These are phyloP conservation scores for Pao palembangensis DNA, from an alignment of 2,113 vertebrate species.

Conservation along the genomic window DNA sequence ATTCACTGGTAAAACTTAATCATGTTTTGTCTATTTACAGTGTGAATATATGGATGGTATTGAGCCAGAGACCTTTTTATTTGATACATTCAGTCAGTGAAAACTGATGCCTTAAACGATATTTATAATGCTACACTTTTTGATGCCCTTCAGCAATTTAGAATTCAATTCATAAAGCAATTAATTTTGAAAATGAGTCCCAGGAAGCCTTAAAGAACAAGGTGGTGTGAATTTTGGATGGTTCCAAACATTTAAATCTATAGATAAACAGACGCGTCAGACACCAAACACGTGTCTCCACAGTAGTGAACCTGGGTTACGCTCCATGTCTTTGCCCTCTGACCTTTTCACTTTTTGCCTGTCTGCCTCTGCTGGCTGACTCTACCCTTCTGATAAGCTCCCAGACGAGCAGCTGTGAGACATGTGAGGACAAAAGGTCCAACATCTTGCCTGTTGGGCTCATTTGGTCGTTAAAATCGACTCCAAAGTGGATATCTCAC, in stretches of 20 bases:
- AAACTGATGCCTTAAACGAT: too few relatives aligned
- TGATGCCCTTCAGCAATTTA: too few relatives aligned
- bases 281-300: not conserved
- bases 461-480: conserved; percentile 19
- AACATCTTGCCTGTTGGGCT: conserved; percentile 16
- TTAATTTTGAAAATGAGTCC: too few relatives aligned
- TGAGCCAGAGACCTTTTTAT: too few relatives aligned
- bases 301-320: not conserved
- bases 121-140: too few relatives aligned
- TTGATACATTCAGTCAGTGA: too few relatives aligned
- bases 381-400: conserved; percentile 30
- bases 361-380: conserved; percentile 1
- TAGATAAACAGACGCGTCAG: not conserved
- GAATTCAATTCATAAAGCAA: too few relatives aligned
- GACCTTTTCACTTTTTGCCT: conserved; percentile 12
- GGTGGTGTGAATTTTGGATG: too few relatives aligned
- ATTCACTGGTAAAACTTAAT: too few relatives aligned
- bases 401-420: conserved; percentile 26
- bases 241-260: not conserved
- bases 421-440: conserved; percentile 17
- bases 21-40: too few relatives aligned
- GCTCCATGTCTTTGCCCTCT: conserved; percentile 14
- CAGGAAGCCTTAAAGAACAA: too few relatives aligned
- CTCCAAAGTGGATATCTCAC: conserved; percentile 5
- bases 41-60: too few relatives aligned